phyloP scores from a whole-genome alignment of 2,888 invertebrate species.

The Hirudinaria manillensis region DNA sequence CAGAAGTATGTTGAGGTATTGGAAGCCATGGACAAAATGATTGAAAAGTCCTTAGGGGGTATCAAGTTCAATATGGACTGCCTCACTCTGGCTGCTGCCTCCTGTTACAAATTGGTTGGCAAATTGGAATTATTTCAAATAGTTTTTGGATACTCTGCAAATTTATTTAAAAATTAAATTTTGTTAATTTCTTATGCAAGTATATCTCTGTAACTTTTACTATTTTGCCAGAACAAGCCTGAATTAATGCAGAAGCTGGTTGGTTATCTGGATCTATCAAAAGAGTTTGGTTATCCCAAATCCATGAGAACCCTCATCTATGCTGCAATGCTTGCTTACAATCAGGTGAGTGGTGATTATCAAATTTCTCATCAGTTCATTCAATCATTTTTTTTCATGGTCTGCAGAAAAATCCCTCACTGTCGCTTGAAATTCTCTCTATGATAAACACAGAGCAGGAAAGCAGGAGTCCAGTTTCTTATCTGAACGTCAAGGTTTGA shows the following conservation, averaged over 20 bases:
- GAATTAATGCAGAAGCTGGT: slow-evolving; percentile 19
- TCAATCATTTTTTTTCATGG: background rate
- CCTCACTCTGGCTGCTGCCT: slow-evolving; percentile 64
- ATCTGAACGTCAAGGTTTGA: slow-evolving; percentile 28
- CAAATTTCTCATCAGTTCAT: background rate
- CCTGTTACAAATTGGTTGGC: slow-evolving; percentile 70
- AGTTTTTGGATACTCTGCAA: background rate
- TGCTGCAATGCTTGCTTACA: slow-evolving; percentile 29
- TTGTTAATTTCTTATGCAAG: slow-evolving; percentile 15
- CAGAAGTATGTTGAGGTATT: slow-evolving; percentile 65
- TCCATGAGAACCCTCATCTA: slow-evolving; percentile 26
- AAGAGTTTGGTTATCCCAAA: background rate
- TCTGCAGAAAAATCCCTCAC: slow-evolving; percentile 19
- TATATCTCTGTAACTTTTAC: background rate
- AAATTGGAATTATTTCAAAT: background rate
- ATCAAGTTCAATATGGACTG: slow-evolving; percentile 66
- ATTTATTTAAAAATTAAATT: background rate
- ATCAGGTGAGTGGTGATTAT: slow-evolving; percentile 24
- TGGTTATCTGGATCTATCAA: slow-evolving; percentile 4
- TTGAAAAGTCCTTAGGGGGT: slow-evolving; percentile 62
- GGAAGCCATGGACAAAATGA: slow-evolving; percentile 62
- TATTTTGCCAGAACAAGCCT: slow-evolving; percentile 22
- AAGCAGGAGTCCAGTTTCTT: slow-evolving; percentile 16
- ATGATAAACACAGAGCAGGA: background rate
- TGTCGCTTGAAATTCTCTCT: slow-evolving; percentile 26